Conservation (phyloP, 2,888 invertebrate genomes). For the Ganaspis brasiliensis region DNA sequence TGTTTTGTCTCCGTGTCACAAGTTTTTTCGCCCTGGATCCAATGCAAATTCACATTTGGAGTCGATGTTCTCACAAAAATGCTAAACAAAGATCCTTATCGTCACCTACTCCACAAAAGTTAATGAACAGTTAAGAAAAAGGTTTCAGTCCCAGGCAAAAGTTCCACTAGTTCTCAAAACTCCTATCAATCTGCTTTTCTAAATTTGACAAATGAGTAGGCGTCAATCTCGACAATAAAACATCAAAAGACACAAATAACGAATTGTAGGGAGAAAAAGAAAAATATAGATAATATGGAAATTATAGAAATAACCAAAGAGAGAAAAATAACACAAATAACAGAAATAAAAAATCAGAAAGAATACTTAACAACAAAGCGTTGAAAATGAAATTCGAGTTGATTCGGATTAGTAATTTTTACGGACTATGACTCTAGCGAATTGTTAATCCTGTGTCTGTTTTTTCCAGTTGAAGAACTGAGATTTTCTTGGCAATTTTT, state of each 20-base stretch:
- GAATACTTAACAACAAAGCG: not conserved
- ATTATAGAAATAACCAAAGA: no score
- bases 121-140: constrained; percentile 6
- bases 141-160: no score
- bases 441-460: constrained; percentile 69
- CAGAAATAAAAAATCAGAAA: not conserved
- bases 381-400: constrained; percentile 8
- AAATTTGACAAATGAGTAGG: no score
- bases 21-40: constrained; percentile 64
- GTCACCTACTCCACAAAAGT: not conserved
- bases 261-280: no score
- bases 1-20: constrained; percentile 71
- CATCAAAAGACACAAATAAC: no score
- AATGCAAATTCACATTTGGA: constrained; percentile 63
- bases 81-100: constrained; percentile 15
- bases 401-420: constrained; percentile 66
- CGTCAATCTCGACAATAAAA: no score
- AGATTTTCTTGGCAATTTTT: constrained; percentile 46
- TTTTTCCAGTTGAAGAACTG: constrained; percentile 43
- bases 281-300: no score
- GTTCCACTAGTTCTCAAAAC: no score
- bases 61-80: constrained; percentile 38
- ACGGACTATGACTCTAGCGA: constrained; percentile 69
- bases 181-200: no score
- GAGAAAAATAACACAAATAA: not conserved